Conservation (phyloP, 2,113 vertebrate species). For the Benitochromis conjunctus region DNA sequence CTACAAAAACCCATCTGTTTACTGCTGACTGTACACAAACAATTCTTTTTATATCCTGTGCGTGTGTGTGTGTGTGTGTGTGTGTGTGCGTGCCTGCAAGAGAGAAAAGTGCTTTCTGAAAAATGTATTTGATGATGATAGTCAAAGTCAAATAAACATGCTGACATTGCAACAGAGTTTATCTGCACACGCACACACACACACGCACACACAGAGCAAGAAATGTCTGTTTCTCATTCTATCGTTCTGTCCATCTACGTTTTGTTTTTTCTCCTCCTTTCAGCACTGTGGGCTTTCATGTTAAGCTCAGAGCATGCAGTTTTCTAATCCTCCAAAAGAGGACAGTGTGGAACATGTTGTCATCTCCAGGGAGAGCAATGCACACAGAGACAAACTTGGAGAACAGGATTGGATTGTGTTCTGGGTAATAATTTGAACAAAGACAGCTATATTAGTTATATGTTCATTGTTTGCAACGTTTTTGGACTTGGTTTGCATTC, state of each 20-base stretch:
- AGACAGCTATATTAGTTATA: background rate
- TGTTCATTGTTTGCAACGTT: background rate
- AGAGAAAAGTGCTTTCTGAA: slow-evolving; percentile 4
- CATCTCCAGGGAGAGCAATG: slow-evolving; percentile 49
- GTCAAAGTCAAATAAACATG: slow-evolving; percentile 49
- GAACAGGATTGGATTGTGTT: background rate
- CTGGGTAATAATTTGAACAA: background rate
- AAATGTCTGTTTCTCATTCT: background rate
- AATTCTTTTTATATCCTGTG: slow-evolving; percentile 44
- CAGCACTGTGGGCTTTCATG: background rate
- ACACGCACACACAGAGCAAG: background rate
- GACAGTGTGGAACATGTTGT: slow-evolving; percentile 63
- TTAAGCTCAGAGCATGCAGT: slow-evolving; percentile 36
- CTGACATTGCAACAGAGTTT: slow-evolving; percentile 29
- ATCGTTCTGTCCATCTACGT: slow-evolving; percentile 9
- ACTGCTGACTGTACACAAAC: slow-evolving; percentile 57
- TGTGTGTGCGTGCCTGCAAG: background rate
- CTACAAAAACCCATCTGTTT: slow-evolving; percentile 52
- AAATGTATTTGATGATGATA: slow-evolving; percentile 51
- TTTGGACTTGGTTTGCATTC: background rate
- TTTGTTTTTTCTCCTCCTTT: background rate
- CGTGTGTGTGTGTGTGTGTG: background rate
- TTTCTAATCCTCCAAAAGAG: slow-evolving; percentile 64
- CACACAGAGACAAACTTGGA: background rate
- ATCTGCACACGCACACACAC: background rate